These are phyloP conservation scores for Sigmodon hispidus DNA, from an alignment of 2,113 vertebrate genomes.

Conservation along the genomic window DNA sequence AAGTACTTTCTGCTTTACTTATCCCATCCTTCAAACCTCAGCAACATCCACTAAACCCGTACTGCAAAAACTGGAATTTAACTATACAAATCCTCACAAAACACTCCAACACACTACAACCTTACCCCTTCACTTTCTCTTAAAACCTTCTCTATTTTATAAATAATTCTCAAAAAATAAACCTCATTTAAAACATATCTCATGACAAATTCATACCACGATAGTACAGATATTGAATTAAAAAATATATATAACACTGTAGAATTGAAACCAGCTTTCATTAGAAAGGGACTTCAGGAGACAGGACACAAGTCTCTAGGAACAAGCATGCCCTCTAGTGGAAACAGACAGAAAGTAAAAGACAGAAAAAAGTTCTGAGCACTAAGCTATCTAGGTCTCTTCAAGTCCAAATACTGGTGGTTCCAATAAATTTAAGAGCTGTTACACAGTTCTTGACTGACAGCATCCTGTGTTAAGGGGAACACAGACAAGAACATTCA, in stretches of 20 bases:
- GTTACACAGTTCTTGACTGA: neutral
- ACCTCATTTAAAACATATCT: no score
- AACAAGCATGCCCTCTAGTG: constrained; percentile 73
- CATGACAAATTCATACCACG: no score
- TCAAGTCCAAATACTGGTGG: neutral
- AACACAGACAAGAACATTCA: constrained; percentile 7
- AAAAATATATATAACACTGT: neutral
- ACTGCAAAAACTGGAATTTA: constrained; percentile 37
- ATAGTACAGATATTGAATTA: neutral
- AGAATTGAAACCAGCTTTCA: constrained; percentile 56
- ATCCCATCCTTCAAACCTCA: constrained; percentile 35
- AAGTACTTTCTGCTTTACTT: neutral
- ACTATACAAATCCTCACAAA: constrained; percentile 50
- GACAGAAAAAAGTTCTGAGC: neutral
- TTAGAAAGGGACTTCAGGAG: neutral
- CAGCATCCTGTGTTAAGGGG: constrained; percentile 17
- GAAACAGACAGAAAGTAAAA: constrained; percentile 37
- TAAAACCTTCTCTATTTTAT: no score
- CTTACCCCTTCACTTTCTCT: no score
- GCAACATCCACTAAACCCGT: neutral
- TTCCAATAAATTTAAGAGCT: constrained; percentile 52
- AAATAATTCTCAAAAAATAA: no score
- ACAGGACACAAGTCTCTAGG: constrained; percentile 21
- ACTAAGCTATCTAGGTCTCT: neutral
- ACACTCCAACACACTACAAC: no score